Evolutionary conservation across 2,797 vertebrate species (phyloP).

Genomic region (Pseudochaenichthys georgianus): DNA sequence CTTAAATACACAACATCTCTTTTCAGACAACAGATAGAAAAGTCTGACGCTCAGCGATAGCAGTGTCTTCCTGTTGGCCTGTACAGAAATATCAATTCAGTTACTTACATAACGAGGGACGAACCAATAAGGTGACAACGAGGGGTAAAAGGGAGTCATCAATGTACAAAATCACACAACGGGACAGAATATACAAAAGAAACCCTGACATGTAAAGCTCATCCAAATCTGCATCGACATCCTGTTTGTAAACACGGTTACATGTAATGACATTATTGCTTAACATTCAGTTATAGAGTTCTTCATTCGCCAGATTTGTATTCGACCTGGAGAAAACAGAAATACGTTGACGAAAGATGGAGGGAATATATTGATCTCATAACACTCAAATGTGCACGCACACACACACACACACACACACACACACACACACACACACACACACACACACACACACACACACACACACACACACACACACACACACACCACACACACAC

Average conservation of each 20-base stretch:
- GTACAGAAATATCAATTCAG: constrained; percentile 86
- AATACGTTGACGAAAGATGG: too few species aligned
- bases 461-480: not conserved
- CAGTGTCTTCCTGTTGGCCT: constrained; percentile 86
- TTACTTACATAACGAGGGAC: constrained; percentile 84
- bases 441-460: not conserved
- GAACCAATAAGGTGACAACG: constrained; percentile 80
- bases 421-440: constrained; percentile 3
- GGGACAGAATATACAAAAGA: constrained; percentile 68
- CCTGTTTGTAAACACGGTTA: constrained; percentile 87
- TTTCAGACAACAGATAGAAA: constrained; percentile 81
- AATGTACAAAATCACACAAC: constrained; percentile 86
- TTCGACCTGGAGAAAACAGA: constrained; percentile 81
- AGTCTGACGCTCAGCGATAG: constrained; percentile 88
- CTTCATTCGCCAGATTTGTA: constrained; percentile 74
- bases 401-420: not conserved
- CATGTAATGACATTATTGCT: constrained; percentile 92
- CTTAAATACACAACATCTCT: constrained; percentile 90
- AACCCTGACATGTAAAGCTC: constrained; percentile 65
- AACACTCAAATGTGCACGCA: not conserved
- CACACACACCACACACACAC: not conserved
- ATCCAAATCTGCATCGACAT: constrained; percentile 89
- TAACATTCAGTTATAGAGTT: constrained; percentile 91
- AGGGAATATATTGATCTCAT: not conserved
- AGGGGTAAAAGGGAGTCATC: constrained; percentile 76